A percentile compares a stretch with the other conserved stretches of the same genome.
phyloP scores from a whole-genome alignment of 1,140 invertebrate genomes.

The Zaprionus ornatus region DNA sequence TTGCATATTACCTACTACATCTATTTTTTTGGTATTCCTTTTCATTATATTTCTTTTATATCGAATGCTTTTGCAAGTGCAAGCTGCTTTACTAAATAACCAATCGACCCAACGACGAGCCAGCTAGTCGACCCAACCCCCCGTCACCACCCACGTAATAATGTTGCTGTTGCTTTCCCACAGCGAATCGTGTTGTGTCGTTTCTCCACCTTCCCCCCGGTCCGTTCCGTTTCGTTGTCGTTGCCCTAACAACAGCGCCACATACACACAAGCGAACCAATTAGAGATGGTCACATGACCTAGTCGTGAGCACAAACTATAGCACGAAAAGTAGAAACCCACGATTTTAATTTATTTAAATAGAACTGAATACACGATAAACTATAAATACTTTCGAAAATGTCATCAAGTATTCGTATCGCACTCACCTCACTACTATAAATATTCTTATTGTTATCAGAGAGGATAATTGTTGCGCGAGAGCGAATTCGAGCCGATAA shows the following conservation, averaged over 20 bases:
- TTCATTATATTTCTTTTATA: conserved; percentile 21
- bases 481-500: conserved; percentile 15
- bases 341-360: background rate
- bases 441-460: background rate
- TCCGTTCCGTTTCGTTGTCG: conserved; percentile 26
- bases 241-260: conserved; percentile 59
- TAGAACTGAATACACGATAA: background rate
- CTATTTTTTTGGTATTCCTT: conserved; percentile 27
- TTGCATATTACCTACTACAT: conserved; percentile 41
- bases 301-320: conserved; percentile 15
- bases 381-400: background rate
- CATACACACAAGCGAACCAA: conserved; percentile 58
- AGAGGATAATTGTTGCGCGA: background rate
- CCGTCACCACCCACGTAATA: conserved; percentile 49
- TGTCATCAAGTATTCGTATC: background rate
- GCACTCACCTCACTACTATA: background rate
- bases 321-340: conserved; percentile 3
- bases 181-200: conserved; percentile 76
- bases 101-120: conserved; percentile 50
- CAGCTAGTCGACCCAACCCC: conserved; percentile 34
- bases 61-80: conserved; percentile 64
- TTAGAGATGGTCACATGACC: conserved; percentile 36
- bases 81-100: conserved; percentile 65
- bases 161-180: conserved; percentile 76
- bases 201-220: conserved; percentile 5